Percentiles rank a stretch among this genome's conserved stretches.
These are phyloP conservation scores for Sphaeridia pumilis DNA, from an alignment of 2,888 invertebrate species.

Conservation along the genomic window DNA sequence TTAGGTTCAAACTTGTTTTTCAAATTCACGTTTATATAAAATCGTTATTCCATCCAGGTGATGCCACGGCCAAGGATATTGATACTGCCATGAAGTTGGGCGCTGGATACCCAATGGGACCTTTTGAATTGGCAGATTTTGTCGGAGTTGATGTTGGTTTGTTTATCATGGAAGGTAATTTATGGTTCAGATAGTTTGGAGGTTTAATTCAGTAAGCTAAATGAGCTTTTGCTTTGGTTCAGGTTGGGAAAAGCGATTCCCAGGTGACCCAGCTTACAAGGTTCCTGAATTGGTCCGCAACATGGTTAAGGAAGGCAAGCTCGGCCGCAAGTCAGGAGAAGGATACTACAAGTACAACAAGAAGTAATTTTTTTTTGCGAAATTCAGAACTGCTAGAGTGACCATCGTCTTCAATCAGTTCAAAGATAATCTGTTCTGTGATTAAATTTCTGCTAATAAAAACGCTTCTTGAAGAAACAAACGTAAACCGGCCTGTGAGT, in stretches of 20 bases:
- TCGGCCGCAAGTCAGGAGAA: constrained; percentile 47
- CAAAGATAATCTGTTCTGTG: too few species aligned
- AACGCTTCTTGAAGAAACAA: too few species aligned
- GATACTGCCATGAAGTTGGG: constrained; percentile 53
- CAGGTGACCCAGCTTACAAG: constrained; percentile 54
- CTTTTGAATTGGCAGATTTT: constrained; percentile 49
- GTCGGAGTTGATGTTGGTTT: constrained; percentile 49
- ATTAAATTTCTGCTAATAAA: too few species aligned
- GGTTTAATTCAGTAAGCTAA: not conserved
- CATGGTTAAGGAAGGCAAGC: constrained; percentile 47
- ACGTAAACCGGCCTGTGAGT: too few species aligned
- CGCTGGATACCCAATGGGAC: constrained; percentile 48
- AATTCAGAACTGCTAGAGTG: not conserved
- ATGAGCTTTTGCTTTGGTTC: constrained; percentile 1
- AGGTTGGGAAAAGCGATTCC: constrained; percentile 63
- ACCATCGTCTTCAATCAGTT: too few species aligned
- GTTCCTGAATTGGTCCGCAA: constrained; percentile 42
- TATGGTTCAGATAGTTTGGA: not conserved
- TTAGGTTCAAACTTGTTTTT: constrained; percentile 1
- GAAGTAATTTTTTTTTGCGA: constrained; percentile 18
- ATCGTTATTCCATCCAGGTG: constrained; percentile 39
- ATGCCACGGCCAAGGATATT: constrained; percentile 46
- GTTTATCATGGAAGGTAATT: constrained; percentile 46
- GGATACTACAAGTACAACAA: constrained; percentile 48
- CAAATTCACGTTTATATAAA: too few species aligned